Evolutionary conservation across 2,888 invertebrate species (phyloP).

Genomic region (Ophion slaviceki): DNA sequence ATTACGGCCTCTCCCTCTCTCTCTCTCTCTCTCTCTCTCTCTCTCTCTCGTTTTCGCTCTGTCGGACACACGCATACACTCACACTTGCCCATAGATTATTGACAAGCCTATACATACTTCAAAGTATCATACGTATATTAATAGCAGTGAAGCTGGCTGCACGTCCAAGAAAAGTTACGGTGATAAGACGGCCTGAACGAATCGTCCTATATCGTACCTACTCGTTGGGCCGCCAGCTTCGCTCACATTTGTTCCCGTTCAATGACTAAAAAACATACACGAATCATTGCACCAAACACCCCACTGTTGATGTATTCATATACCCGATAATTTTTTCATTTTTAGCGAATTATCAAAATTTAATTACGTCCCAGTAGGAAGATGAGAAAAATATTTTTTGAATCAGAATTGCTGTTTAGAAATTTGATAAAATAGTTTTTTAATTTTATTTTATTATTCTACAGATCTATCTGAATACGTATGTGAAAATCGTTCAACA

Average conservation of each 20-base stretch:
- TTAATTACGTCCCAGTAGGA: too few species aligned
- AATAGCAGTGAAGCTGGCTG: slow-evolving; percentile 41
- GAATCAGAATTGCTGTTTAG: too few species aligned
- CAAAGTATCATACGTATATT: slow-evolving; percentile 31
- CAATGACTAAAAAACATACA: slow-evolving; percentile 28
- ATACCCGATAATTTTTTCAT: not conserved
- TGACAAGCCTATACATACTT: slow-evolving; percentile 43
- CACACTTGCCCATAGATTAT: slow-evolving; percentile 35
- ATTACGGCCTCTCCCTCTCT: slow-evolving; percentile 12
- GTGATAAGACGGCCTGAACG: slow-evolving; percentile 32
- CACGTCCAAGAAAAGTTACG: slow-evolving; percentile 51
- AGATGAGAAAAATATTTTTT: too few species aligned
- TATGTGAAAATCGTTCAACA: too few species aligned
- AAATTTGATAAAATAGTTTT: too few species aligned
- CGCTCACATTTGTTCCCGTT: slow-evolving; percentile 24
- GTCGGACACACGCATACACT: slow-evolving; percentile 12
- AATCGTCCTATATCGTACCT: slow-evolving; percentile 21
- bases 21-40: not conserved
- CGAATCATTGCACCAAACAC: not conserved
- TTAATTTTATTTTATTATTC: too few species aligned
- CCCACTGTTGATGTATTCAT: not conserved
- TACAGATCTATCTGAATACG: too few species aligned
- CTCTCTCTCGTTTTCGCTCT: not conserved
- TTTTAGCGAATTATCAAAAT: not conserved
- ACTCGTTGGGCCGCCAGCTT: slow-evolving; percentile 7